These are phyloP conservation scores for Apomyelois bistriatella DNA, from an alignment of 2,888 invertebrate species.

Conservation along the genomic window DNA sequence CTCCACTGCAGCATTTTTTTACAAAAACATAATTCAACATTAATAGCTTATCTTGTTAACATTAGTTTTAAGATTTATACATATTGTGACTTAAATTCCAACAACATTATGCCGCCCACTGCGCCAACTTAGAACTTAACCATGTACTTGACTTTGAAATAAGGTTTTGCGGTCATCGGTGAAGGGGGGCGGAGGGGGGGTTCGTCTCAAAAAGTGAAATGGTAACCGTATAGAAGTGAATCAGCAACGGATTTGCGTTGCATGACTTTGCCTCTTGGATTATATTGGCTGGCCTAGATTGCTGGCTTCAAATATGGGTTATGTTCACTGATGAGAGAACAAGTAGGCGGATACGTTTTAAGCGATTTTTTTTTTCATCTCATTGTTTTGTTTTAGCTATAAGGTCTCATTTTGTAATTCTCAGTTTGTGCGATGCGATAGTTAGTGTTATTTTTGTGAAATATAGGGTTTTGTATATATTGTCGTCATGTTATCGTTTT, in stretches of 20 bases:
- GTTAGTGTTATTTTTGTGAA: no score
- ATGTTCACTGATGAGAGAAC: neutral
- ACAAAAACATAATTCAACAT: no score
- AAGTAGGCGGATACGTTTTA: neutral
- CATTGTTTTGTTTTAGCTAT: neutral
- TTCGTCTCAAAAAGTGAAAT: conserved; percentile 72
- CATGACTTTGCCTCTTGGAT: conserved; percentile 13
- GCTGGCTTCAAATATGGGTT: neutral
- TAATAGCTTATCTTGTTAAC: no score
- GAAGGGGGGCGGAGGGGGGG: conserved; percentile 28
- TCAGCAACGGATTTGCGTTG: conserved; percentile 25
- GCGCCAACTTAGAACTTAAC: neutral
- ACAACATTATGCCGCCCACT: neutral
- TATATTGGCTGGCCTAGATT: conserved; percentile 7
- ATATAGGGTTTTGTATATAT: no score
- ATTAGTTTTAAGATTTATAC: no score
- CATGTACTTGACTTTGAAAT: conserved; percentile 54
- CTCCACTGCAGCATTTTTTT: no score
- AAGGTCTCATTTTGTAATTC: no score
- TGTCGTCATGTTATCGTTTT: no score
- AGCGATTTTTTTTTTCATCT: neutral
- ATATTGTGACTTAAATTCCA: neutral
- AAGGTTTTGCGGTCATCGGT: conserved; percentile 62
- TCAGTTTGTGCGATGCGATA: no score
- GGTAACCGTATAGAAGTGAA: conserved; percentile 51